Evolutionary conservation across 2,888 invertebrate species (phyloP).

Genomic region (Hetaerina titia): DNA sequence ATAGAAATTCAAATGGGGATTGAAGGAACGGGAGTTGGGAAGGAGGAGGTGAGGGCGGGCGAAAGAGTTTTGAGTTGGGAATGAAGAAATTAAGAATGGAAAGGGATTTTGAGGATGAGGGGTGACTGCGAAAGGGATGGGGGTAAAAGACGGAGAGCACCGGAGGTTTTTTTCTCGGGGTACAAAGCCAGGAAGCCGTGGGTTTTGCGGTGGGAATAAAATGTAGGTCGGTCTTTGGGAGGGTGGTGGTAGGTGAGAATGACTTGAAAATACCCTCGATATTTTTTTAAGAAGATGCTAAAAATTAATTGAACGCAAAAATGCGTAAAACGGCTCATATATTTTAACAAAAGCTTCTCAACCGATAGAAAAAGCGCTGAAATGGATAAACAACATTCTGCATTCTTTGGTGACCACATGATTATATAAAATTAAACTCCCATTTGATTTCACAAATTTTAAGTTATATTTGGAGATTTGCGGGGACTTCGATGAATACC

Average conservation of each 20-base stretch:
- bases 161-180: neutral
- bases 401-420: neutral
- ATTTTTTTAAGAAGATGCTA: too few relatives aligned
- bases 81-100: neutral
- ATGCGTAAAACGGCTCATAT: neutral
- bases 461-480: neutral
- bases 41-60: neutral
- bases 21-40: neutral
- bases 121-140: neutral
- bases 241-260: neutral
- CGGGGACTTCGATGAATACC: neutral
- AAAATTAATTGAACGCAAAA: neutral
- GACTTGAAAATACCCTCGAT: neutral
- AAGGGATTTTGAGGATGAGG: neutral
- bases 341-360: neutral
- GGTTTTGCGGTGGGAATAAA: neutral
- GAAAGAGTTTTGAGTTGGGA: neutral
- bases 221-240: neutral
- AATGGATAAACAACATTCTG: neutral
- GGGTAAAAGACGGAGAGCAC: neutral
- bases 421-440: too few relatives aligned
- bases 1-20: slow-evolving; percentile 47
- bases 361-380: neutral
- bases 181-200: neutral
- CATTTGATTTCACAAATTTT: neutral